Conservation (phyloP, 1,140 invertebrate genomes). For the Scaptomyza montana region DNA sequence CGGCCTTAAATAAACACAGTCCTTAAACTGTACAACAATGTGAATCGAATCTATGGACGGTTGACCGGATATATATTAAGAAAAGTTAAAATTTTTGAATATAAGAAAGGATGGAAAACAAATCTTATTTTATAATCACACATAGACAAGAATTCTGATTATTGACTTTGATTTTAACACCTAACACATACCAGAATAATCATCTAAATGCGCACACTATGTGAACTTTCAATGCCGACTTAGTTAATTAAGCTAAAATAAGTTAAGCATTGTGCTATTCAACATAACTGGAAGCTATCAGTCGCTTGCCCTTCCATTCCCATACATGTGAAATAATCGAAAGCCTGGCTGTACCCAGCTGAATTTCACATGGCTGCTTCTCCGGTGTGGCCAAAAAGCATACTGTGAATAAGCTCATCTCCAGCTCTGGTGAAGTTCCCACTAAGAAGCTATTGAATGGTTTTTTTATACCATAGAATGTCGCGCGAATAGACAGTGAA, state of each 20-base stretch:
- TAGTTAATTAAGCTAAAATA: too few relatives aligned
- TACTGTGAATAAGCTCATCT: conserved; percentile 94
- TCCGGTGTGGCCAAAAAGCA: conserved; percentile 90
- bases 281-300: conserved; percentile 89
- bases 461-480: conserved; percentile 89
- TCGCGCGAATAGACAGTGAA: conserved; percentile 86
- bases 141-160: not conserved
- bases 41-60: not conserved
- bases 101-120: not conserved
- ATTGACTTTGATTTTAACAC: not conserved
- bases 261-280: conserved; percentile 3
- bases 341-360: conserved; percentile 87
- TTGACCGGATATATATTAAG: not conserved
- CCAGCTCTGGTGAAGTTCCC: conserved; percentile 96
- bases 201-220: too few relatives aligned
- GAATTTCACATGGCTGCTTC: conserved; percentile 88
- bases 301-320: conserved; percentile 88
- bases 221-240: too few relatives aligned
- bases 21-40: too few relatives aligned
- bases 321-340: conserved; percentile 89
- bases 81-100: not conserved
- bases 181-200: too few relatives aligned
- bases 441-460: conserved; percentile 92
- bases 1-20: not conserved
- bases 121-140: not conserved